Base-by-base conservation (phyloP, 1,140 invertebrate genomes). In the Procambarus virginalis region DNA sequence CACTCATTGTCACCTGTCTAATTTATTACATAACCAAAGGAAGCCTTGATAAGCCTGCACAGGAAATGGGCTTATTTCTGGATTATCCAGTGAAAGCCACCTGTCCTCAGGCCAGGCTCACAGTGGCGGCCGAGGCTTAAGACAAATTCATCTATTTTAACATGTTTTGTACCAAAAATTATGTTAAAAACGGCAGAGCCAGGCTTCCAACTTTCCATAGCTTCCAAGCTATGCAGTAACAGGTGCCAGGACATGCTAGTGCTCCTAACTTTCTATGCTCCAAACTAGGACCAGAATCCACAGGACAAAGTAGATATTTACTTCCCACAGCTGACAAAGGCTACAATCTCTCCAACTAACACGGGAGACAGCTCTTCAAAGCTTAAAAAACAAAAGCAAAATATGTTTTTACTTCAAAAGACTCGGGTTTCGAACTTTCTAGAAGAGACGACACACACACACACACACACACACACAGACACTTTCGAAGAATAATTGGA, bases 401-500 rank as follows among this genome's bases (percentile, higher is more conserved):
- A 34, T 34, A 34, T 68, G 12, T 17, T 17, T 68, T 68, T 17
- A 10, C 64, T 12, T 68, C 14, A 68, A 68, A 17, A 68, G 64
- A 68, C 64, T 5, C 14, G 64, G 17, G 14, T 17, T 68, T 17
- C 14, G 3, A 68, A 68, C 64, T 68, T 68, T n/a, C 17, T n/a
- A 34, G 2, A 68, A n/a, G 64, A 68, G 14, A 68, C 12, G n/a
- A 17, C 12, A 68, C 12, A 68, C 4, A n/a, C 20, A 68, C 64
- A 34, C 34, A 34, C 34, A 34, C 34, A 34, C 34, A 17, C 12
- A 68, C 12, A 68, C 4, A n/a, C 20, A 68, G 9, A 73, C 22
- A 73, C 68, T 73, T 73, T 6, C 22, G 34, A 10, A 73, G n/a
- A 73, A 73, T 73, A 73, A 73, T 73, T 73, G 68, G n/a, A 73